A percentile compares a stretch with the other conserved stretches of the same genome.
Conservation (phyloP, 1,140 invertebrate species). For the Mamestra configurata region DNA sequence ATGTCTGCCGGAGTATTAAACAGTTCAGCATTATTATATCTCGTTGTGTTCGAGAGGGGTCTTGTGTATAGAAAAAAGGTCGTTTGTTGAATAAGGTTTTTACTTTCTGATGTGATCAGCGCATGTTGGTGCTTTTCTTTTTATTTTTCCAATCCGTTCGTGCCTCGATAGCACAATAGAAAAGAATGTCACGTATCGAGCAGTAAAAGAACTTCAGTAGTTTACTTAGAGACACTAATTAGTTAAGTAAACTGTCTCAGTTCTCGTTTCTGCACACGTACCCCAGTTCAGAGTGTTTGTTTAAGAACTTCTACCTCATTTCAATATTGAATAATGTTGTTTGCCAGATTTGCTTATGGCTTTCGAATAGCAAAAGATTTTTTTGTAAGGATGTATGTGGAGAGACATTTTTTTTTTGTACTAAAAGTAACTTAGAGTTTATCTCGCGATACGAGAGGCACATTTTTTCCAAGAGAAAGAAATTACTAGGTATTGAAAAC, state of each 20-base stretch:
- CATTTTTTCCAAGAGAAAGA: too few species aligned
- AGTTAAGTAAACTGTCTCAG: constrained; percentile 37
- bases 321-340: neutral
- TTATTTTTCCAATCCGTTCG: constrained; percentile 18
- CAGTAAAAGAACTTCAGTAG: constrained; percentile 20
- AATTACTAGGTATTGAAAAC: too few species aligned
- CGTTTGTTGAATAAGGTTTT: neutral
- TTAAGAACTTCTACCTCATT: constrained; percentile 9
- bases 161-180: constrained; percentile 21
- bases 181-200: constrained; percentile 32
- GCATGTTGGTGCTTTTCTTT: neutral
- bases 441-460: too few species aligned
- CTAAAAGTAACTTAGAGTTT: too few species aligned
- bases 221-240: constrained; percentile 42
- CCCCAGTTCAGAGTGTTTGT: constrained; percentile 29
- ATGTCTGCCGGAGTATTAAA: constrained; percentile 25
- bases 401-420: too few species aligned
- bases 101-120: neutral
- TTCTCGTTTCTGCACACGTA: constrained; percentile 41
- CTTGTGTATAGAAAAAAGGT: neutral
- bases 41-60: neutral
- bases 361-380: too few species aligned
- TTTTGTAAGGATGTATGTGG: too few species aligned
- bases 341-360: too few species aligned
- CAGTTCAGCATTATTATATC: constrained; percentile 22